These are phyloP conservation scores for rabbit (Oryctolagus cuniculus) DNA, from an alignment of 2,113 vertebrate species.

Conservation along the genomic window mOryCun1.1 NC_091432.1:102649501-102650000, in stretches of 20 bases:
- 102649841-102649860: background rate
- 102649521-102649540: background rate
- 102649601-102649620: background rate
- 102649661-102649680: background rate
- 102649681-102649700: background rate
- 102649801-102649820: background rate
- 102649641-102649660: background rate
- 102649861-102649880: background rate
- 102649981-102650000: background rate
- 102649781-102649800: background rate
- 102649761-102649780: background rate
- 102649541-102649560: background rate
- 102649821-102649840: background rate
- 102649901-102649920: background rate
- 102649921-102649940: background rate
- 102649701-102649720: background rate
- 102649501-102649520: background rate
- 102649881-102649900: background rate
- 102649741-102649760: background rate
- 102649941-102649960: slow-evolving; percentile 41
- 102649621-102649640: background rate
- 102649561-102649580: background rate
- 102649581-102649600: background rate
- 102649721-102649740: background rate
- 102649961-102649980: background rate